Conservation (phyloP, 2,797 vertebrate genomes). For the Scyliorhinus canicula region DNA sequence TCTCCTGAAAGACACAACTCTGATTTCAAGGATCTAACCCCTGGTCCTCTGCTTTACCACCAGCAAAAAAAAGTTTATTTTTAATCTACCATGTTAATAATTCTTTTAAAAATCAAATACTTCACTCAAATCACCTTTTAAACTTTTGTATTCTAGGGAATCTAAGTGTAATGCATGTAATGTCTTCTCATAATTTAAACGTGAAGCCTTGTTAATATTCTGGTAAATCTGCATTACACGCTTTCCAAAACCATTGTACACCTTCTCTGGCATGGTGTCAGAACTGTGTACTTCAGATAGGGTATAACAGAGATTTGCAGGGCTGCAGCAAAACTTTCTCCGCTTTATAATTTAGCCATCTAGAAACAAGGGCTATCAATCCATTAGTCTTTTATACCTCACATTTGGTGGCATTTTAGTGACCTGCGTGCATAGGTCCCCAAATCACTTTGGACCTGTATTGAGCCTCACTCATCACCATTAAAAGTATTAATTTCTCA, state of each 20-base stretch:
- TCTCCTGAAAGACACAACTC: neutral
- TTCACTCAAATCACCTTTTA: neutral
- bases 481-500: neutral
- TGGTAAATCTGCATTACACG: too few relatives aligned
- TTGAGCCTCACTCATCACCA: neutral
- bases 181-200: neutral
- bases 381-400: neutral
- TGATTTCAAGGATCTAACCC: neutral
- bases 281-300: neutral
- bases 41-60: neutral
- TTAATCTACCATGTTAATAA: neutral
- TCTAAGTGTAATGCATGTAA: neutral
- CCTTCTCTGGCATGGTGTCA: neutral
- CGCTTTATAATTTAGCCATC: neutral
- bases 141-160: neutral
- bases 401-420: neutral
- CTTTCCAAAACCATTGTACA: neutral
- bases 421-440: neutral
- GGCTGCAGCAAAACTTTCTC: neutral
- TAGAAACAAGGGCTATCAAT: neutral
- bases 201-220: neutral
- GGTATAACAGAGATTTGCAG: neutral
- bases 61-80: neutral
- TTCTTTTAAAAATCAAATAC: neutral
- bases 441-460: neutral